These are phyloP conservation scores for Microcebus griseorufus DNA, from an alignment of 2,113 vertebrate species.

Conservation along the genomic window DNA sequence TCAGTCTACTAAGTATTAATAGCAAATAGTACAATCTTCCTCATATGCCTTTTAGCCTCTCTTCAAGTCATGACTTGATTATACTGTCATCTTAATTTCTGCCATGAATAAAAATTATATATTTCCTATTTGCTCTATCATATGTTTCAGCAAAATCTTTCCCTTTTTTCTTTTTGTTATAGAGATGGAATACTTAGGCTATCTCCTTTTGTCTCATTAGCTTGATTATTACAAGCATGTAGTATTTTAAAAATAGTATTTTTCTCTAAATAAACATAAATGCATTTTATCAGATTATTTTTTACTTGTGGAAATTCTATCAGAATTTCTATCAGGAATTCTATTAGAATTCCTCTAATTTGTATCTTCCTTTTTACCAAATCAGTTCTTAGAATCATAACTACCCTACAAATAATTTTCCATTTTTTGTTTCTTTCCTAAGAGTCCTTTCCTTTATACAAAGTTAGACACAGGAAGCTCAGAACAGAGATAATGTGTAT, in stretches of 20 bases:
- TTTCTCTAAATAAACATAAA: constrained; percentile 19
- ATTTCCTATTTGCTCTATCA: neutral
- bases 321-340: neutral
- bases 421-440: constrained; percentile 7
- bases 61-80: neutral
- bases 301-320: neutral
- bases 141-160: constrained; percentile 10
- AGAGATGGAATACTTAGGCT: neutral
- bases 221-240: constrained; percentile 9
- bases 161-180: neutral
- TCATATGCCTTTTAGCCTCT: neutral
- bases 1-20: neutral
- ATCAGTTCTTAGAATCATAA: neutral
- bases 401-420: neutral
- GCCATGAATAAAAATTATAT: neutral
- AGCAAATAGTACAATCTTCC: neutral
- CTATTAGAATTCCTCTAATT: neutral
- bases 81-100: neutral
- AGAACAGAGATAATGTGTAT: neutral
- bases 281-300: neutral
- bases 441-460: neutral
- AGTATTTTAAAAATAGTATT: constrained; percentile 16
- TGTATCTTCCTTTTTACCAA: constrained; percentile 30
- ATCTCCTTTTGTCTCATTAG: neutral
- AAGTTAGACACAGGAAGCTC: neutral